Evolutionary conservation across 2,888 invertebrate genomes (phyloP), one percentile per base, ranked within the genome.

Genomic region (Ichneumoninae sp.): DNA sequence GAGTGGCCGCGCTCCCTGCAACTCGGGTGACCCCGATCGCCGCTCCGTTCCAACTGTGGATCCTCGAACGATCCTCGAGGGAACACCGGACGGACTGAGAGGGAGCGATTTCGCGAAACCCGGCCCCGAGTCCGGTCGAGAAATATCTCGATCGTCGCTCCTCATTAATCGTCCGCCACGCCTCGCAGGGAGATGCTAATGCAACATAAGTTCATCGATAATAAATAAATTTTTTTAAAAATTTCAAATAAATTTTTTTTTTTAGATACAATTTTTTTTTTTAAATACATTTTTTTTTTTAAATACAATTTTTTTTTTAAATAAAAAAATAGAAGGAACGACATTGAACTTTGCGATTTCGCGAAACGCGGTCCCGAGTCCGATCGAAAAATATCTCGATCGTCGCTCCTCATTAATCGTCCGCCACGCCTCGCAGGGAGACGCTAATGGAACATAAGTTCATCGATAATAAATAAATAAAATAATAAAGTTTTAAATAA

Each of bases 311-410:
- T n/a, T n/a, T n/a, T n/a, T n/a, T n/a, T n/a, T n/a, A n/a, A n/a
- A n/a, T n/a, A 50, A 52, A 57, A 40, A 40, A 30, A 57, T n/a
- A 36, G 70, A 36, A 66, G 57, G 71, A 77, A 72, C 80, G 83
- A 77, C 83, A 80, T 84, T 81, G 84, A 84, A 84, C 84, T 84
- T 84, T 78, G n/a, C n/a, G n/a, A n/a, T n/a, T n/a, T n/a, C n/a
- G n/a, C n/a, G 80, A 80, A 71, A 50, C 69, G 60, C 22, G 44
- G 8, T n/a, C 54, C 54, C 19, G 22, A 10, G 54, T 22, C 22
- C 54, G 30, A 62, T 74, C 74, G 74, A 77, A 60, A 54, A 54
- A 62, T 76, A 81, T 81, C 80, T 69, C 78, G 81, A 84, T 84
- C 77, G 19, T 54, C 72, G 71, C 65, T 50, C 60, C 60, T 77